Evolutionary conservation across 2,113 vertebrate genomes (phyloP), one percentile per base, ranked within the genome.

Genomic region (Forbesichthys papilliferus): DNA sequence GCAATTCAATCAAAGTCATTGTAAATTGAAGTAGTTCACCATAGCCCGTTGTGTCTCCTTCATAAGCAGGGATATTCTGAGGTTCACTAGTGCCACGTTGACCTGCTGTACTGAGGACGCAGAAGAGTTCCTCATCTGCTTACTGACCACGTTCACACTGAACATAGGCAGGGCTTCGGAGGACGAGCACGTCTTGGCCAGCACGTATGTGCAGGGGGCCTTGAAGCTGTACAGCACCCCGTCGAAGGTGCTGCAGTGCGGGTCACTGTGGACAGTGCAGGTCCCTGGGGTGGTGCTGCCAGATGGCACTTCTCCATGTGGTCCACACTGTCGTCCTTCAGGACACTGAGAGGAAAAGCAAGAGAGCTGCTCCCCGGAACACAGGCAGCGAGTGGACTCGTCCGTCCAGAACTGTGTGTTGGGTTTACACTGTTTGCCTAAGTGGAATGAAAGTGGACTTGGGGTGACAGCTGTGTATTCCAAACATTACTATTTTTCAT

Each of bases 241-340:
- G 83, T 96, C 95, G 81, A 94, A 95, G 52, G 93, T 94, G 66
- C 79, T 90, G 86, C 91, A 93, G 63, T 93, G 89, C 3, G 92
- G 88, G 77, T 93, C 87, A 0, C 86, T 66, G 53, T 93, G 81
- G 33, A 95, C 75, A 0, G 89, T 90, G 74, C 94, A 96, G 62
- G 78, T 89, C 75, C 92, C 93, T 0, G 82, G 13, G 73, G 52
- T 27, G 4, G 55, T 63, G 49, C 10, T 48, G 65, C 1, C 66
- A 66, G 54, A 71, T 36, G 11, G 81, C 51, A 56, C 77, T 88
- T 64, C 13, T 59, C 0, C 86, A 81, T 55, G 79, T 73, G 20
- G 84, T n/a, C 81, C 84, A 0, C 93, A 95, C 81, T 74, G 87
- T 63, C 89, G 84, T 11, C 79, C 88, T 0, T 12, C 1, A 0